Evolutionary conservation across 2,888 invertebrate genomes (phyloP).

Genomic region (Lithodes maja): DNA sequence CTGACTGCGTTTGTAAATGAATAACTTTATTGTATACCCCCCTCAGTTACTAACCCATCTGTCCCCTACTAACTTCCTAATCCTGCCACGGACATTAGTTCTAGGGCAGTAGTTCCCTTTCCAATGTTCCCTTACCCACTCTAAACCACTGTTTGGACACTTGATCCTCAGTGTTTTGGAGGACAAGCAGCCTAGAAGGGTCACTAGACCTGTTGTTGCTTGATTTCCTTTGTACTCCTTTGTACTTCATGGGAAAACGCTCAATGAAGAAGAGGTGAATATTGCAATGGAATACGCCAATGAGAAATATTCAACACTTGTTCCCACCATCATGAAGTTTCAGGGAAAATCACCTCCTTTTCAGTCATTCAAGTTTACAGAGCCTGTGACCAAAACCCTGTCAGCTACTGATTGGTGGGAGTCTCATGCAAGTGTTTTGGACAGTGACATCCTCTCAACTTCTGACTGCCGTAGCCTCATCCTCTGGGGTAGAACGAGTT

Average conservation of each 20-base stretch:
- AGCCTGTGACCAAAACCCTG: conserved; percentile 27
- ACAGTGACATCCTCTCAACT: neutral
- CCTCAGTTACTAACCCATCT: too few species aligned
- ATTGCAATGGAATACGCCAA: conserved; percentile 19
- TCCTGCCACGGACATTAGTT: too few species aligned
- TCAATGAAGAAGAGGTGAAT: neutral
- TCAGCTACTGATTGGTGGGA: conserved; percentile 25
- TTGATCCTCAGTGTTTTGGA: too few species aligned
- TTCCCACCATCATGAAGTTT: conserved; percentile 39
- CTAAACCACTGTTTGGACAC: too few species aligned
- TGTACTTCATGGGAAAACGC: conserved; percentile 21
- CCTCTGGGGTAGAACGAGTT: conserved; percentile 26
- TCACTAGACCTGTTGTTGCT: too few species aligned
- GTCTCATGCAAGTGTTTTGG: conserved; percentile 20
- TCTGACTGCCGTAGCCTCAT: conserved; percentile 11
- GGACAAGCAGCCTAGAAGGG: too few species aligned
- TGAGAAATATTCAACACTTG: conserved; percentile 18
- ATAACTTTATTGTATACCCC: too few species aligned
- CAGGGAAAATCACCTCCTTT: conserved; percentile 36
- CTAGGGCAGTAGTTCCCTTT: too few species aligned
- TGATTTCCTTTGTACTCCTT: too few species aligned
- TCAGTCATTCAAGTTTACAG: conserved; percentile 31
- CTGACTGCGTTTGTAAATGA: too few species aligned
- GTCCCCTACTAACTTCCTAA: too few species aligned
- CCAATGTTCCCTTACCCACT: too few species aligned